Percentiles rank a stretch among this genome's conserved stretches.
Evolutionary conservation across 2,888 invertebrate species (phyloP).

Genomic region (Tricholauxania praeusta): DNA sequence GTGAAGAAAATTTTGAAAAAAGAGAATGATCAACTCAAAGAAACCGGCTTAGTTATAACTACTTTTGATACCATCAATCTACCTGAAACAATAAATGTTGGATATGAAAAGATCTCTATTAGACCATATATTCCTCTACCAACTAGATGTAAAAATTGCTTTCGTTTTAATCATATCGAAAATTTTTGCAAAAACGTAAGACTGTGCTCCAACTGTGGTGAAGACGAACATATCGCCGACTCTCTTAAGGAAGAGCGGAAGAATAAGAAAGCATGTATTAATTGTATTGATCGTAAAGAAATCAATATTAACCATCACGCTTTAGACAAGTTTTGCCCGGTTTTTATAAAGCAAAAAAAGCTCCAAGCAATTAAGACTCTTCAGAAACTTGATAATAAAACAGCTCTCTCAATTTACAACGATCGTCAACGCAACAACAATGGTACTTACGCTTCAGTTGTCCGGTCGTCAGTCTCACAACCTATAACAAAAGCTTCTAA

Average conservation of each 20-base stretch:
- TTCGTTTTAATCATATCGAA: not conserved
- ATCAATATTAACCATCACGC: not conserved
- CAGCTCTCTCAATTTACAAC: no score
- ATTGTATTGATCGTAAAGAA: not conserved
- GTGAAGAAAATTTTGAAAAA: no score
- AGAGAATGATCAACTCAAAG: no score
- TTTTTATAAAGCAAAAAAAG: no score
- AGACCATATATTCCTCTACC: slow-evolving; percentile 18
- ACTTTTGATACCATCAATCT: not conserved
- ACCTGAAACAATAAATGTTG: not conserved
- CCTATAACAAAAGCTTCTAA: no score
- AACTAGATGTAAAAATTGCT: slow-evolving; percentile 5
- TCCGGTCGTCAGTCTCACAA: no score
- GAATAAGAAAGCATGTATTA: not conserved
- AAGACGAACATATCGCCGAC: not conserved
- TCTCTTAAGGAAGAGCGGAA: not conserved
- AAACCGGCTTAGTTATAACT: slow-evolving; percentile 14
- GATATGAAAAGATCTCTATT: slow-evolving; percentile 5
- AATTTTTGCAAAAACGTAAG: slow-evolving; percentile 7
- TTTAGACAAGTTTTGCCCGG: slow-evolving; percentile 10
- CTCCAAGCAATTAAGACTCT: no score
- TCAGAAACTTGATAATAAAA: no score
- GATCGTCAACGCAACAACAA: no score
- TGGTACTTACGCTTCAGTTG: not conserved
- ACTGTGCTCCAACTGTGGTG: not conserved